These are phyloP conservation scores for Cordilura impudica DNA, from an alignment of 2,888 invertebrate genomes.

Conservation along the genomic window DNA sequence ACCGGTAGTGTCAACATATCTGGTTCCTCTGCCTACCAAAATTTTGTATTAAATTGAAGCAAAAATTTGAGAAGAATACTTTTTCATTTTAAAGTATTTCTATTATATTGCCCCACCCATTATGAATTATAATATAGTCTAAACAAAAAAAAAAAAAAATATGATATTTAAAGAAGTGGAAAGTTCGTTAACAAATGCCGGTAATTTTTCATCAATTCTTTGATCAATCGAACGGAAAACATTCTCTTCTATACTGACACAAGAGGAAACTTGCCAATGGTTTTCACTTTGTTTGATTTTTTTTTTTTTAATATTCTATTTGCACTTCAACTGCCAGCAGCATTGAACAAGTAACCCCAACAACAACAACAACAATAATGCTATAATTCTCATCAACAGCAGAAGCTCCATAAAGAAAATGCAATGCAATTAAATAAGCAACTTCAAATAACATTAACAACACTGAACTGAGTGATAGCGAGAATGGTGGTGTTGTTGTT, in stretches of 20 bases:
- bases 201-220: conserved; percentile 59
- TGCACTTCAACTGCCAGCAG: conserved; percentile 41
- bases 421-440: conserved; percentile 56
- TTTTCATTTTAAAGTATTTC: no score
- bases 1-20: no score
- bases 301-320: conserved; percentile 11
- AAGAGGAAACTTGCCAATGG: conserved; percentile 33
- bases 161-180: conserved; percentile 34
- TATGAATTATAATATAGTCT: conserved; percentile 36
- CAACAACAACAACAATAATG: conserved; percentile 8
- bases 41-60: no score
- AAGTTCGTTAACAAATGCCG: conserved; percentile 52
- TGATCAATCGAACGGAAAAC: conserved; percentile 65
- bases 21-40: no score
- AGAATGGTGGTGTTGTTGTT: conserved; percentile 22
- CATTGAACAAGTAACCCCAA: conserved; percentile 9
- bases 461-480: conserved; percentile 9
- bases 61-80: no score
- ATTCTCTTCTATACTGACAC: conserved; percentile 44
- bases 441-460: conserved; percentile 17
- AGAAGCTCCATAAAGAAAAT: conserved; percentile 4
- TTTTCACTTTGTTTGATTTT: conserved; percentile 1
- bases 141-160: conserved; percentile 7
- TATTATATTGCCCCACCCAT: no score
- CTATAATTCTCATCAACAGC: neutral